Conservation (phyloP, 1,140 invertebrate genomes). For the Cyrtorhinus lividipennis region DNA sequence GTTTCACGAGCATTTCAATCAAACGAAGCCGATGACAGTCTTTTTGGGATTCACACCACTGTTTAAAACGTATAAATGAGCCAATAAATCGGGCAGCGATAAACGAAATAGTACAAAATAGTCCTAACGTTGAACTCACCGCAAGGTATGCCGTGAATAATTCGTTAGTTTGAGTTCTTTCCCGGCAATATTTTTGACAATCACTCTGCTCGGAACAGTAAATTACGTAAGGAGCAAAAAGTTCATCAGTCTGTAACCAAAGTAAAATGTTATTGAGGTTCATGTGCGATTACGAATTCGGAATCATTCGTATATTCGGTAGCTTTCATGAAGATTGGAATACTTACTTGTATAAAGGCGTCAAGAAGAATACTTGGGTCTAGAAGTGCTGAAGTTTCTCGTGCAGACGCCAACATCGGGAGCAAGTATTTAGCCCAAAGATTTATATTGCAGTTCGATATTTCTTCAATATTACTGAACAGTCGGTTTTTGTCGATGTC, state of each 20-base stretch:
- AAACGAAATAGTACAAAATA: too few relatives aligned
- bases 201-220: conserved; percentile 75
- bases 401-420: conserved; percentile 46
- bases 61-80: too few relatives aligned
- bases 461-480: conserved; percentile 74
- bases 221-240: conserved; percentile 59
- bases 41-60: conserved; percentile 85
- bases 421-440: conserved; percentile 63
- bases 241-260: conserved; percentile 45
- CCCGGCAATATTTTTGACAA: conserved; percentile 74
- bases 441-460: conserved; percentile 56
- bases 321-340: too few relatives aligned
- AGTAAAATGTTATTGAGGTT: not conserved
- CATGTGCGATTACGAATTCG: too few relatives aligned
- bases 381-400: conserved; percentile 40
- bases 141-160: conserved; percentile 75
- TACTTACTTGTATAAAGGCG: conserved; percentile 47
- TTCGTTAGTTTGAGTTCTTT: conserved; percentile 67
- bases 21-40: conserved; percentile 76
- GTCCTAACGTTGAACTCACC: conserved; percentile 47
- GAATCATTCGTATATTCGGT: too few relatives aligned
- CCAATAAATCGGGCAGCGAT: too few relatives aligned
- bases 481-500: conserved; percentile 67
- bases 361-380: conserved; percentile 51
- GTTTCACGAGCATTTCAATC: conserved; percentile 81